phyloP scores from a whole-genome alignment of 1,140 invertebrate genomes.

The Acyrthosiphon pisum region DNA sequence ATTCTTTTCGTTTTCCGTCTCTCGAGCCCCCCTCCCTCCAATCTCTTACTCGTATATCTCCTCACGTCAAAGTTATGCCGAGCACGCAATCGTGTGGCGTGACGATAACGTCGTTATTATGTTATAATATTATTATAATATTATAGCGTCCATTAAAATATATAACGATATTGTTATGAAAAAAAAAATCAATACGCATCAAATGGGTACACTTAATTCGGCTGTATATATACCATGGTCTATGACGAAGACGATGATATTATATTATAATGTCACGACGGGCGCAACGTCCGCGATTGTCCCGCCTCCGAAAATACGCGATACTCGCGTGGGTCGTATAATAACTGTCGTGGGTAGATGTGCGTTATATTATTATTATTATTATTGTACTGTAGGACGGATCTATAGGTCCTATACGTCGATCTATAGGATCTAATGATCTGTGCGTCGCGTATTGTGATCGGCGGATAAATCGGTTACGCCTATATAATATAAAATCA shows the following conservation, averaged over 20 bases:
- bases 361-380: background rate
- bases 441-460: background rate
- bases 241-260: background rate
- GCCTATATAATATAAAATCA: constrained; percentile 1
- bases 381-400: background rate
- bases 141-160: background rate
- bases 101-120: background rate
- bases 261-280: background rate
- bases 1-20: background rate
- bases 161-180: background rate
- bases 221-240: background rate
- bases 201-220: background rate
- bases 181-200: background rate
- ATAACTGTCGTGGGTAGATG: background rate
- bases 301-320: background rate
- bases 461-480: constrained; percentile 1
- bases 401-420: background rate
- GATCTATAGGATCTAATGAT: too few species aligned
- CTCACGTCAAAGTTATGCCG: background rate
- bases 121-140: too few species aligned
- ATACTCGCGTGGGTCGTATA: background rate
- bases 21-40: too few species aligned
- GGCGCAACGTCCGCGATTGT: background rate
- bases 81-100: background rate
- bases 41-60: background rate